phyloP scores from a whole-genome alignment of 2,797 vertebrate species.

The Characodon lateralis region DNA sequence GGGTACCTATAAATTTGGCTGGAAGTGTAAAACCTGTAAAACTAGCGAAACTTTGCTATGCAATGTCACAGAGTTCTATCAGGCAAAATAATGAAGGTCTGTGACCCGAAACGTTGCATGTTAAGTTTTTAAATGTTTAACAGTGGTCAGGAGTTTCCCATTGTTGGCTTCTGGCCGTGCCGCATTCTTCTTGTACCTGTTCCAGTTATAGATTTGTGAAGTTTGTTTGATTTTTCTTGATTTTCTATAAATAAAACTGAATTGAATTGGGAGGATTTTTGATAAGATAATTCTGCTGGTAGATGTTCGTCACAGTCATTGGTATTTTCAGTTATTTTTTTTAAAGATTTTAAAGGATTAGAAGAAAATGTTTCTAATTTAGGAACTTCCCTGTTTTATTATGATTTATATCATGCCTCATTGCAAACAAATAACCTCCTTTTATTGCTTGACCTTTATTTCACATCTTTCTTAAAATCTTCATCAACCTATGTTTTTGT shows the following conservation, averaged over 20 bases:
- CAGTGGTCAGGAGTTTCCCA: too few relatives aligned
- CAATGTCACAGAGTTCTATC: neutral
- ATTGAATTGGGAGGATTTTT: neutral
- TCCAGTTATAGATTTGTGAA: too few relatives aligned
- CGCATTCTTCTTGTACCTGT: too few relatives aligned
- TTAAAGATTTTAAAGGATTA: neutral
- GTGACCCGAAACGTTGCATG: neutral
- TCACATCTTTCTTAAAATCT: constrained; percentile 42
- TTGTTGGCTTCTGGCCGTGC: too few relatives aligned
- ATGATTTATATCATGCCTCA: too few relatives aligned
- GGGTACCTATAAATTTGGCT: neutral
- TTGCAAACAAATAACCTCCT: neutral
- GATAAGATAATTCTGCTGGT: neutral
- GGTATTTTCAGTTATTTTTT: neutral
- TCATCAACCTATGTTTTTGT: constrained; percentile 46
- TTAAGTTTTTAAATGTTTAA: neutral
- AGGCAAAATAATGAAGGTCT: neutral
- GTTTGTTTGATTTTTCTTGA: too few relatives aligned
- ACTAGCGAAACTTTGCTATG: neutral
- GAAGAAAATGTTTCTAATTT: neutral
- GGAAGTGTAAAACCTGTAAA: neutral
- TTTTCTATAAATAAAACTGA: too few relatives aligned
- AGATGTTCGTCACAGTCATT: neutral
- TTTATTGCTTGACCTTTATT: constrained; percentile 29
- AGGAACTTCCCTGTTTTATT: neutral